Conservation (phyloP, 2,888 invertebrate species). For the Acrobasis repandana region DNA sequence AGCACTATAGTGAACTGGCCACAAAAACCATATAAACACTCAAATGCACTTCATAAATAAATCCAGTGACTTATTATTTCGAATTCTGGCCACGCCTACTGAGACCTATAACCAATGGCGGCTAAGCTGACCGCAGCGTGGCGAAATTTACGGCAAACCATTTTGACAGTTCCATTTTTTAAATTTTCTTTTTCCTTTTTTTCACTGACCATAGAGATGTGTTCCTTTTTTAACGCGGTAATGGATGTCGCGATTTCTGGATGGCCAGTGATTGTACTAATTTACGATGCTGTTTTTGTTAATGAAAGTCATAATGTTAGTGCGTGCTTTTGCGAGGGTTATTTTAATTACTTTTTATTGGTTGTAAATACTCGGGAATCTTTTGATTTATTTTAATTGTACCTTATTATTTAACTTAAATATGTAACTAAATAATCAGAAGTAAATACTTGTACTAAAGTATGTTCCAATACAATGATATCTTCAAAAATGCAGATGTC, state of each 20-base stretch:
- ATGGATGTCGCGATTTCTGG: slow-evolving; percentile 66
- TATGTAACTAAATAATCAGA: not conserved
- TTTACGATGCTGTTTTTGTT: slow-evolving; percentile 73
- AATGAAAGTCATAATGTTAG: slow-evolving; percentile 55
- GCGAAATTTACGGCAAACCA: slow-evolving; percentile 75
- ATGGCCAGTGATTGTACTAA: slow-evolving; percentile 62
- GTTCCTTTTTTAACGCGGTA: slow-evolving; percentile 56
- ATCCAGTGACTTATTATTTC: slow-evolving; percentile 58
- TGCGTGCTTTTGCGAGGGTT: slow-evolving; percentile 7
- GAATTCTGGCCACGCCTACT: slow-evolving; percentile 67
- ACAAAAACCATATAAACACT: slow-evolving; percentile 52
- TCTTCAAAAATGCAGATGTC: no score
- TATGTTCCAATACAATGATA: no score
- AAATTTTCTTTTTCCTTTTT: slow-evolving; percentile 50
- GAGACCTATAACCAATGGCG: slow-evolving; percentile 55
- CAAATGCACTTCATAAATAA: slow-evolving; percentile 78
- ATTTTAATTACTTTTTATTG: slow-evolving; percentile 18
- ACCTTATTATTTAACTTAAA: not conserved
- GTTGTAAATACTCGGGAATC: slow-evolving; percentile 7
- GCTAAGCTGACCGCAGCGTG: slow-evolving; percentile 49
- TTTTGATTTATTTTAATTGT: slow-evolving; percentile 17
- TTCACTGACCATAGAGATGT: slow-evolving; percentile 53
- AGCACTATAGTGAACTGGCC: slow-evolving; percentile 46
- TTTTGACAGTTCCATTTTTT: slow-evolving; percentile 80
- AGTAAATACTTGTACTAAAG: no score